Evolutionary conservation across 1,140 invertebrate genomes (phyloP).

Genomic region (Holotrichia oblita): DNA sequence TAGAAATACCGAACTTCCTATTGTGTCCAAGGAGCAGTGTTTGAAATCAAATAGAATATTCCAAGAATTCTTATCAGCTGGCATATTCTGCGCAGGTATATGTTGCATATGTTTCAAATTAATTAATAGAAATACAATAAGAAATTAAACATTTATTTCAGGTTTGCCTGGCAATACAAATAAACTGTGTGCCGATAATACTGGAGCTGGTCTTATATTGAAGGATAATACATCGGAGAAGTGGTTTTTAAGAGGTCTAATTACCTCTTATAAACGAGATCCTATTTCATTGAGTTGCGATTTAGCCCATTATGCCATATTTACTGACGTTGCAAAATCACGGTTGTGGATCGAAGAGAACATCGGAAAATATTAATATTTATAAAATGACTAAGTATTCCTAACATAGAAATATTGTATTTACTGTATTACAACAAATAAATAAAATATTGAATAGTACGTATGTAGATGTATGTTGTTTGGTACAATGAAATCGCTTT

Average conservation of each 20-base stretch:
- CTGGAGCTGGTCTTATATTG: slow-evolving; percentile 56
- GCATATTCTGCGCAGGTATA: slow-evolving; percentile 67
- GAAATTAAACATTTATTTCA: slow-evolving; percentile 18
- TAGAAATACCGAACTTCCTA: slow-evolving; percentile 64
- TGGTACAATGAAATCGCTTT: no score
- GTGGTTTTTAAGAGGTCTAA: slow-evolving; percentile 64
- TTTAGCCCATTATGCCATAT: slow-evolving; percentile 63
- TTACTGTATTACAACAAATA: no score
- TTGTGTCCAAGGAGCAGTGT: slow-evolving; percentile 68
- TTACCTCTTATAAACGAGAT: slow-evolving; percentile 61
- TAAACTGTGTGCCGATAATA: slow-evolving; percentile 53
- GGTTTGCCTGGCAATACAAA: neutral
- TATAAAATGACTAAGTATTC: no score
- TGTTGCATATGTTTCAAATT: neutral
- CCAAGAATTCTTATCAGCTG: slow-evolving; percentile 63
- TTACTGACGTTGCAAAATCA: slow-evolving; percentile 64
- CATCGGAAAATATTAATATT: neutral
- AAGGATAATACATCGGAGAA: slow-evolving; percentile 41
- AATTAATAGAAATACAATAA: neutral
- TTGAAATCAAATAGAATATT: slow-evolving; percentile 65
- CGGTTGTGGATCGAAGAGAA: slow-evolving; percentile 59
- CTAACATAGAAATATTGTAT: no score
- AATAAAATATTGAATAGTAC: no score
- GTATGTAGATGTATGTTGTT: no score
- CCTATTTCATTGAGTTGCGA: slow-evolving; percentile 60